phyloP scores from a whole-genome alignment of 2,113 vertebrate genomes.

The Rhodinocichla rosea region DNA sequence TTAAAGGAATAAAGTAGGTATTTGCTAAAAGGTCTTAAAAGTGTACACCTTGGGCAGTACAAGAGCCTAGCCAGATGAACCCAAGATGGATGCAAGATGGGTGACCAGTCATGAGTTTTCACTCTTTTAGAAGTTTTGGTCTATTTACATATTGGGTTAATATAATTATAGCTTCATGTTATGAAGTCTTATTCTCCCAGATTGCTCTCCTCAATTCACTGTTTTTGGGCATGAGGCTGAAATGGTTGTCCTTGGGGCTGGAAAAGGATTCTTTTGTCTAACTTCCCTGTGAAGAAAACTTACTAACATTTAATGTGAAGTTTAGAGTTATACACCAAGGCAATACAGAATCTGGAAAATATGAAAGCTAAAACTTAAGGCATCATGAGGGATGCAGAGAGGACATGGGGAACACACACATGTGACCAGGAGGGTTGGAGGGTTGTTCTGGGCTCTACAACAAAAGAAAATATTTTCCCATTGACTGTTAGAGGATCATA shows the following conservation, averaged over 20 bases:
- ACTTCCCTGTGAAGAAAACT: neutral
- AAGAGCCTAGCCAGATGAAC: neutral
- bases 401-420: rapidly evolving
- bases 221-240: neutral
- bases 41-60: neutral
- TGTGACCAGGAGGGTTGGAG: neutral
- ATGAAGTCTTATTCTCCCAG: neutral
- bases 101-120: neutral
- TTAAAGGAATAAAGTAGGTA: neutral
- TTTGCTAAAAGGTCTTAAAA: neutral
- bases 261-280: neutral
- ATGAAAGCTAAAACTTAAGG: neutral
- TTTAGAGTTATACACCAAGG: neutral
- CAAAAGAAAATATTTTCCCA: neutral
- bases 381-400: rapidly evolving
- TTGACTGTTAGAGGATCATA: neutral
- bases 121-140: neutral
- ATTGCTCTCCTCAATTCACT: neutral
- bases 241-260: neutral
- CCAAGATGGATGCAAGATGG: neutral
- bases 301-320: neutral
- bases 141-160: neutral
- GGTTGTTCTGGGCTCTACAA: neutral
- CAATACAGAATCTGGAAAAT: neutral
- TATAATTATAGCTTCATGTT: neutral